A percentile compares a stretch with the other conserved stretches of the same genome.
phyloP scores from a whole-genome alignment of 2,888 invertebrate species.

The Nomada flava region DNA sequence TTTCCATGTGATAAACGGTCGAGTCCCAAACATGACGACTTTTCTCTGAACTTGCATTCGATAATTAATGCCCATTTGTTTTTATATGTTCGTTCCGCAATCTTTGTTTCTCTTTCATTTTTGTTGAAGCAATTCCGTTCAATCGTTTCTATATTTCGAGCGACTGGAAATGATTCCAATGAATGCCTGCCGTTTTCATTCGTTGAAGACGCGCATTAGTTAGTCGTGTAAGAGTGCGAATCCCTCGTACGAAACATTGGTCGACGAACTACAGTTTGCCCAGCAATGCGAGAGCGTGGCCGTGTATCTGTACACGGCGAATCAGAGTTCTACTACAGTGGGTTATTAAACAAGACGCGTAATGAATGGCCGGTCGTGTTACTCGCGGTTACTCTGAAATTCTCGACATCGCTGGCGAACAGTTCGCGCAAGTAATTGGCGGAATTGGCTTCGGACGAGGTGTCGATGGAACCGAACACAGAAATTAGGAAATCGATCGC shows the following conservation, averaged over 20 bases:
- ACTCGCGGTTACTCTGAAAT: constrained; percentile 24
- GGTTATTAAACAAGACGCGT: constrained; percentile 39
- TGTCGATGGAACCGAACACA: constrained; percentile 28
- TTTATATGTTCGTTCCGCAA: too few species aligned
- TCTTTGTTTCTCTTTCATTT: too few species aligned
- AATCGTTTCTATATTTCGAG: too few species aligned
- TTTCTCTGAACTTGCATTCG: too few species aligned
- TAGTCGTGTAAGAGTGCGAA: background rate
- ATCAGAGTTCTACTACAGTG: constrained; percentile 3
- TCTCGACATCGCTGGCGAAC: constrained; percentile 9
- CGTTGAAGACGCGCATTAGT: background rate
- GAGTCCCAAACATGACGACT: too few species aligned
- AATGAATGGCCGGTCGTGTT: constrained; percentile 33
- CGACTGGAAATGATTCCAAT: too few species aligned
- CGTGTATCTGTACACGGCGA: background rate
- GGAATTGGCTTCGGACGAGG: constrained; percentile 24
- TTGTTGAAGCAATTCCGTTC: too few species aligned
- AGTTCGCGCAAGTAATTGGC: constrained; percentile 33
- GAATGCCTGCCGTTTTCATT: too few species aligned
- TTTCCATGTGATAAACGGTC: too few species aligned
- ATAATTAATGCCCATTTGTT: too few species aligned
- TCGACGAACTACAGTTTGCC: constrained; percentile 22
- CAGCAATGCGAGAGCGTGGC: background rate
- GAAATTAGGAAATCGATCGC: constrained; percentile 36
- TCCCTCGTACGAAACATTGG: constrained; percentile 19